A percentile compares a stretch with the other conserved stretches of the same genome.
These are phyloP conservation scores for Scaptomyza reducta DNA, from an alignment of 2,888 invertebrate species.

Conservation along the genomic window DNA sequence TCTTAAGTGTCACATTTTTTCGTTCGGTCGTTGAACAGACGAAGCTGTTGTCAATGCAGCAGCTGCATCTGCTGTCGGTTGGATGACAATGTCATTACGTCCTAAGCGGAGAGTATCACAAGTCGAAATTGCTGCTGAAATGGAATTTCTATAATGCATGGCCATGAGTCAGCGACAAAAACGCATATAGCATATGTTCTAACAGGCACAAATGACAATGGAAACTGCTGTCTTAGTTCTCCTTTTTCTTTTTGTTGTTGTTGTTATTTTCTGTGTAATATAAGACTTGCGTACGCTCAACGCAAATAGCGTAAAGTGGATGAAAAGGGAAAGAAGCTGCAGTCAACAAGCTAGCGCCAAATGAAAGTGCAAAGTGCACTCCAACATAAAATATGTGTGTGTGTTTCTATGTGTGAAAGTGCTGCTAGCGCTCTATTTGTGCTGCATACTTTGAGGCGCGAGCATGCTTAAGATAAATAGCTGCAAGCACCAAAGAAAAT, in stretches of 20 bases:
- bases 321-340: conserved; percentile 30
- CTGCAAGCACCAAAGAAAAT: conserved; percentile 56
- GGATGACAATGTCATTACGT: conserved; percentile 55
- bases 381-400: conserved; percentile 39
- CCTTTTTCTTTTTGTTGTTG: conserved; percentile 1
- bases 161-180: conserved; percentile 69
- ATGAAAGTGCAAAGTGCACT: conserved; percentile 79
- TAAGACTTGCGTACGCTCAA: conserved; percentile 64
- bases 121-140: conserved; percentile 55
- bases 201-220: conserved; percentile 64
- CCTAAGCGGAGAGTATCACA: conserved; percentile 47
- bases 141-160: conserved; percentile 71
- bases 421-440: conserved; percentile 52
- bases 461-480: conserved; percentile 71
- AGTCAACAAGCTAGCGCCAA: conserved; percentile 75
- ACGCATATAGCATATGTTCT: conserved; percentile 49
- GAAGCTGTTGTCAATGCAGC: conserved; percentile 17
- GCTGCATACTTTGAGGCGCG: conserved; percentile 64
- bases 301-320: conserved; percentile 70
- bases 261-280: conserved; percentile 44
- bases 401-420: conserved; percentile 25
- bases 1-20: conserved; percentile 13
- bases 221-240: conserved; percentile 45
- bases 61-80: conserved; percentile 25
- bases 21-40: background rate